Conservation (phyloP, 2,797 vertebrate species). For the Aselliscus stoliczkanus region DNA sequence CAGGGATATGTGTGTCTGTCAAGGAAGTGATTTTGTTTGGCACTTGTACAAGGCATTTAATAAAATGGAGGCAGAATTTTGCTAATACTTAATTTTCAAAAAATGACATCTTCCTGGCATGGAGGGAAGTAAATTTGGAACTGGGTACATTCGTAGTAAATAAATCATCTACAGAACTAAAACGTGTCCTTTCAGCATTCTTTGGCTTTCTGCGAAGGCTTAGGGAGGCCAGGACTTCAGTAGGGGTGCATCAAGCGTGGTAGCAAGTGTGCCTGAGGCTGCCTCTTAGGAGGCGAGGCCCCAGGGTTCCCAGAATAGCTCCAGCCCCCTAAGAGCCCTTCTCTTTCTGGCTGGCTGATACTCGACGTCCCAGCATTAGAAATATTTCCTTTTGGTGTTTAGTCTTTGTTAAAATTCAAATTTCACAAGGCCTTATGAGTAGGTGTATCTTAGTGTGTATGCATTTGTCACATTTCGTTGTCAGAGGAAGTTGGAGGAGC, state of each 20-base stretch:
- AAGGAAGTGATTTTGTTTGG: background rate
- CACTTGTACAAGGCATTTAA: background rate
- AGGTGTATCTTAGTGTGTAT: background rate
- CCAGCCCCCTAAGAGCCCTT: background rate
- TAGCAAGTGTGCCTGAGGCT: background rate
- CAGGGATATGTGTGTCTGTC: background rate
- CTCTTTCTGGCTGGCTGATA: background rate
- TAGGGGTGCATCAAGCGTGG: background rate
- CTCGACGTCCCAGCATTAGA: background rate
- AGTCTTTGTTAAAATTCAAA: constrained; percentile 13
- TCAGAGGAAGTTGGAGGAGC: background rate
- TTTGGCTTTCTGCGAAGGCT: background rate
- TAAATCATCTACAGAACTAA: background rate
- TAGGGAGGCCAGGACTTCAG: background rate
- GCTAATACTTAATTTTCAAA: background rate
- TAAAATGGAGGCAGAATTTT: background rate
- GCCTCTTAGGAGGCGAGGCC: background rate
- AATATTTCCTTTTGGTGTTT: background rate
- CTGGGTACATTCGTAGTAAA: background rate
- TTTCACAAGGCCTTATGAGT: background rate
- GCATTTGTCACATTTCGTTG: background rate
- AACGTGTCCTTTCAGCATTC: background rate
- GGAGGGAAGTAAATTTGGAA: background rate
- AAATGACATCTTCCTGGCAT: background rate
- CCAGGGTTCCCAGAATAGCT: background rate